Percentiles rank a stretch among this genome's conserved stretches.
Conservation (phyloP, 2,113 vertebrate species). For the Egretta garzetta region DNA sequence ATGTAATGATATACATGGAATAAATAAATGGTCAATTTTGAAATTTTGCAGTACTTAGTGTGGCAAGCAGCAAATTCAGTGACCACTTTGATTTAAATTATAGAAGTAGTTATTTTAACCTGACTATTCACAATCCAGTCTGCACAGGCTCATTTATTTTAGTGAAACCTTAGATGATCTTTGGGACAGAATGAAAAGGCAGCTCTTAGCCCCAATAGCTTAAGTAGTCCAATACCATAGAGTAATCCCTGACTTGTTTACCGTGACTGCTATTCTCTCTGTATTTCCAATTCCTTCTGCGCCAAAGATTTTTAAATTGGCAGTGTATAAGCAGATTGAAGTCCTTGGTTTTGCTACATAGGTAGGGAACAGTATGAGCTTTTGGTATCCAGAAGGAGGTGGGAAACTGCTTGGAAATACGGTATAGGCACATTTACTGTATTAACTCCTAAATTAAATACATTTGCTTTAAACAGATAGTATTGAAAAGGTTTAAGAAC, state of each 20-base stretch:
- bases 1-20: neutral
- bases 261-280: neutral
- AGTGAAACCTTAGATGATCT: neutral
- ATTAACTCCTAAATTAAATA: neutral
- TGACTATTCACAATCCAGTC: neutral
- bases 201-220: neutral
- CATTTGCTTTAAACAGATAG: neutral
- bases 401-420: neutral
- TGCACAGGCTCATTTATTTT: neutral
- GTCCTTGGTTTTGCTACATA: neutral
- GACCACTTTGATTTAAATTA: neutral
- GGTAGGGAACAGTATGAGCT: neutral
- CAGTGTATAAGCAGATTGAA: neutral
- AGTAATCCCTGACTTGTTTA: slow-evolving; percentile 7
- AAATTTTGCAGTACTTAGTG: neutral
- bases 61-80: neutral
- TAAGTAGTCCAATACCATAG: neutral
- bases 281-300: neutral
- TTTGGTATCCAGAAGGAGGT: neutral
- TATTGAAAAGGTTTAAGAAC: neutral
- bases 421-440: neutral
- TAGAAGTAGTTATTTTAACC: neutral
- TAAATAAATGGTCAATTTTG: neutral
- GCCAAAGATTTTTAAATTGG: slow-evolving; percentile 4
- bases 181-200: neutral